Evolutionary conservation across 2,113 vertebrate species (phyloP), one percentile per base, ranked within the genome.

Genomic region (Muntiacus muntjak): DNA sequence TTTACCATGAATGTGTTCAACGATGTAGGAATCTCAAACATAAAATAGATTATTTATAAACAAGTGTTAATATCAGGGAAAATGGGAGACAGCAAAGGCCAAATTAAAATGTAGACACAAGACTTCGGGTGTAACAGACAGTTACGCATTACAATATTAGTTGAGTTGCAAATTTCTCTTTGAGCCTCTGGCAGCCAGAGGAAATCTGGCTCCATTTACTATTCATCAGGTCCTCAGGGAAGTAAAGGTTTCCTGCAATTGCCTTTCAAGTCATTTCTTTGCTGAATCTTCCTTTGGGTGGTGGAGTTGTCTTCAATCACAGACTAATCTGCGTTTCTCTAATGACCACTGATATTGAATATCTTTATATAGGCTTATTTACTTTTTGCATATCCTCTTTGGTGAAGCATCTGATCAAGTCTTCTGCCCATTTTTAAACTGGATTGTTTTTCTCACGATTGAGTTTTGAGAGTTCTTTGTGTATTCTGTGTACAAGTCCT

Each of bases 21-120:
- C 25, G 60, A 50, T 89, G 16, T 84, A 78, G 88, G 57, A 89
- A 79, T 90, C 52, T 74, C 12, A 87, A 40, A 54, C 60, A 52
- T 74, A 64, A 95, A 95, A 76, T 93, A 62, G 94, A 83, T 87
- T 90, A 96, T 76, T 87, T 96, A 45, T 91, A 94, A 90, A 79
- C 97, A 74, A 97, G 67, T 54, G 87, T 82, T 84, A 79, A 54
- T 11, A 92, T 94, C 58, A 94, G 74, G 74, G 36, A 62, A 87
- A 87, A 89, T 84, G 40, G 93, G 36, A 81, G 55, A 78, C 6
- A 67, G 16, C 21, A 50, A 92, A 88, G 88, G 76, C 78, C 45
- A 81, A 76, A 17, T 95, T 96, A 96, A 83, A 98, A 57, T 55
- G 43, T 45, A 52, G 45, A 74, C 45, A 5, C 43, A 81, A 17